Conservation (phyloP, 2,888 invertebrate species). For the Drosophila sordidapex region DNA sequence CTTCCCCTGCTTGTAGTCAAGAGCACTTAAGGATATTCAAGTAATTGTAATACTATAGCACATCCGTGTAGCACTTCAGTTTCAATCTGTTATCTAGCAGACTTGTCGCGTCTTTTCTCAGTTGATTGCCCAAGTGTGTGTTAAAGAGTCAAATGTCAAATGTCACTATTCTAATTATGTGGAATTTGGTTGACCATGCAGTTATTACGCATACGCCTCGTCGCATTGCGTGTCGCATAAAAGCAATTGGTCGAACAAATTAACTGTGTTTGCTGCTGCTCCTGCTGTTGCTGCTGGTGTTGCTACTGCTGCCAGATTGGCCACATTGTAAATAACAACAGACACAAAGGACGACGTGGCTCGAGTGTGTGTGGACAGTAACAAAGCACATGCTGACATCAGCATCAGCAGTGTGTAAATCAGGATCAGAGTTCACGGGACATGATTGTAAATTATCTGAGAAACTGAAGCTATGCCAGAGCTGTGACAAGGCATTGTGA, state of each 20-base stretch:
- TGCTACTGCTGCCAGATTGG: slow-evolving; percentile 30
- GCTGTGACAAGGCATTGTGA: slow-evolving; percentile 54
- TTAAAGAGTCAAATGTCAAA: slow-evolving; percentile 36
- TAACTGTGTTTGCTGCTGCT: slow-evolving; percentile 44
- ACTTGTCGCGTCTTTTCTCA: not conserved
- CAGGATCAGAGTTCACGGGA: slow-evolving; percentile 68
- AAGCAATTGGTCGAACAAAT: slow-evolving; percentile 62
- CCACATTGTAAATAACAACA: slow-evolving; percentile 69
- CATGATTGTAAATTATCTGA: slow-evolving; percentile 76
- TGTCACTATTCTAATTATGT: slow-evolving; percentile 58
- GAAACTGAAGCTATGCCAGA: slow-evolving; percentile 62
- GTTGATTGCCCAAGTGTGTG: not conserved
- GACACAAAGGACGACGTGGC: slow-evolving; percentile 41
- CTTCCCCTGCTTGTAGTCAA: not conserved
- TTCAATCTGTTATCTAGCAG: not conserved
- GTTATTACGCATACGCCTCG: slow-evolving; percentile 64
- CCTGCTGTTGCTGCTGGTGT: not conserved
- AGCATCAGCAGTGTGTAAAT: slow-evolving; percentile 73
- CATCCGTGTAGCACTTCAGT: not conserved
- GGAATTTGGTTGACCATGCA: slow-evolving; percentile 40
- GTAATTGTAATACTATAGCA: not conserved
- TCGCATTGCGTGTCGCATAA: slow-evolving; percentile 31
- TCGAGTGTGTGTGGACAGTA: slow-evolving; percentile 15
- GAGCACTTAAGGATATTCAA: not conserved
- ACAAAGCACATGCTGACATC: slow-evolving; percentile 73